Evolutionary conservation across 2,113 vertebrate species (phyloP).

Genomic region (Cyanistes caeruleus): DNA sequence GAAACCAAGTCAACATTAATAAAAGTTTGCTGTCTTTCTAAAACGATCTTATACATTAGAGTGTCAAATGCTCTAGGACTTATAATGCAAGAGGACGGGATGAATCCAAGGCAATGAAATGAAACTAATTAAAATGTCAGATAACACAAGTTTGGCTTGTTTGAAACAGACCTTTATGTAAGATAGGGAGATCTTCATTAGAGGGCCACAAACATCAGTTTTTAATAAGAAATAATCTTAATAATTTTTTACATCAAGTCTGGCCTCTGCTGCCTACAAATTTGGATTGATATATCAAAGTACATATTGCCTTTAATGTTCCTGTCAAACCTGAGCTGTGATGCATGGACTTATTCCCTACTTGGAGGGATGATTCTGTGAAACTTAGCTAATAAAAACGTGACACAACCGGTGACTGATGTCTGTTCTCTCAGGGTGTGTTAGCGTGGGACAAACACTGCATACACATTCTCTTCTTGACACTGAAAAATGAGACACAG

Average conservation of each 20-base stretch:
- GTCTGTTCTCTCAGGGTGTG: background rate
- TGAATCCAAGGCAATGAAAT: constrained; percentile 39
- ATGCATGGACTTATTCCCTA: constrained; percentile 20
- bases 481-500: constrained; percentile 2
- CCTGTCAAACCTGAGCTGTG: constrained; percentile 31
- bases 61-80: constrained; percentile 6
- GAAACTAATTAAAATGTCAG: constrained; percentile 51
- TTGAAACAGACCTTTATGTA: background rate
- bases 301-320: constrained; percentile 25
- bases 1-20: constrained; percentile 35
- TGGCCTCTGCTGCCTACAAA: constrained; percentile 7
- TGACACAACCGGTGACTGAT: background rate
- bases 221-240: background rate
- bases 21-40: constrained; percentile 34
- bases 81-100: constrained; percentile 14
- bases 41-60: background rate
- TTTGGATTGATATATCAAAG: constrained; percentile 8
- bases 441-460: background rate
- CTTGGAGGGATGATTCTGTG: background rate
- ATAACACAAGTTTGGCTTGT: constrained; percentile 25
- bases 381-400: constrained; percentile 29
- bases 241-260: background rate
- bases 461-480: background rate
- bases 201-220: background rate
- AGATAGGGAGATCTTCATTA: background rate